A percentile compares a stretch with the other conserved stretches of the same genome.
These are phyloP conservation scores for Holacanthella duospinosa DNA, from an alignment of 2,888 invertebrate genomes.

Conservation along the genomic window DNA sequence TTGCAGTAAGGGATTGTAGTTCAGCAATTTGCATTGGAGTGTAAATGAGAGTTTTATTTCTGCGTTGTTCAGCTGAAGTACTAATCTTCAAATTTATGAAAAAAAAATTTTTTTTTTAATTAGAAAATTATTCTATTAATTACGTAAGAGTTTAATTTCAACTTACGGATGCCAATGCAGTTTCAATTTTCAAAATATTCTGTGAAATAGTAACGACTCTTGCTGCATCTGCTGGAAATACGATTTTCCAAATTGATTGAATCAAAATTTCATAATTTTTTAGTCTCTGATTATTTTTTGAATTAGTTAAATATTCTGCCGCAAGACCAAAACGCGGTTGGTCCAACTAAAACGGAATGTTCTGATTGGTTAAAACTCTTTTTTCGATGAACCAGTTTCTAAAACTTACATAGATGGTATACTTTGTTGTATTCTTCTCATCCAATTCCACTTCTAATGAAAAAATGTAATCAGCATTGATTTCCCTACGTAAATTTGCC, in stretches of 20 bases:
- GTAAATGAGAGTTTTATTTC: background rate
- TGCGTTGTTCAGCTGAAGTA: background rate
- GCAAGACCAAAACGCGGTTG: background rate
- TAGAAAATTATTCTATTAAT: background rate
- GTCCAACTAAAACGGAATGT: background rate
- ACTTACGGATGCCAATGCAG: background rate
- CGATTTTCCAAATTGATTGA: background rate
- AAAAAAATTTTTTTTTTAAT: background rate
- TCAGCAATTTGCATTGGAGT: background rate
- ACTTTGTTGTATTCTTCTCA: background rate
- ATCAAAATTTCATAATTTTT: background rate
- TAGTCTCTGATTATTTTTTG: background rate
- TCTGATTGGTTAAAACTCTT: no score
- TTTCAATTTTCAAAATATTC: background rate
- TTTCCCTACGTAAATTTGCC: background rate
- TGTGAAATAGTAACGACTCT: background rate
- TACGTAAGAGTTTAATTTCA: background rate
- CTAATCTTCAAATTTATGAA: background rate
- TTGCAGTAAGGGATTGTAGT: background rate
- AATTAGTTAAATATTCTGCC: background rate
- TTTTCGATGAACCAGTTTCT: no score
- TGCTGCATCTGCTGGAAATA: background rate
- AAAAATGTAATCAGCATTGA: conserved; percentile 2
- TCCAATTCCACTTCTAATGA: background rate
- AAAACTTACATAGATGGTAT: background rate